Base-by-base conservation (phyloP, 1,140 invertebrate genomes). In the Cydia amplana region DNA sequence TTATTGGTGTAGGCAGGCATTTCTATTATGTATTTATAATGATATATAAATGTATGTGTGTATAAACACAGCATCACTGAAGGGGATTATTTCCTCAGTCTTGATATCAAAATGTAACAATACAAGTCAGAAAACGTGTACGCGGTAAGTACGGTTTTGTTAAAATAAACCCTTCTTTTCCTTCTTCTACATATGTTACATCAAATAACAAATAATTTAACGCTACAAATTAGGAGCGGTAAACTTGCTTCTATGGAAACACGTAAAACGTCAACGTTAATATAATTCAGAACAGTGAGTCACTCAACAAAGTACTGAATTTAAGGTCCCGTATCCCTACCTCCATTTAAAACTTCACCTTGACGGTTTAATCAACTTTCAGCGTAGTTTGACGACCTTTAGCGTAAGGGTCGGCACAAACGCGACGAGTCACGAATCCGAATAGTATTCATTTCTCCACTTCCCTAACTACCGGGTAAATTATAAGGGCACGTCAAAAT, bases 381-480 rank as follows among this genome's bases (percentile, higher is more conserved):
- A 28, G 64, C 65, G 28, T 70, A 70, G 65, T 70, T 70, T 70
- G 65, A 70, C 65, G 65, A 70, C 65, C 65, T 70, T 70, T 43
- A 43, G 32, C 32, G 65, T 32, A 67, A 70, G 65, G 65, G 65
- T 70, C 65, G 65, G n/a, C 32, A 70, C n/a, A 40, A 70, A 70
- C 65, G 43, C 65, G 65, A 70, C 65, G 16, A 70, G 65, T 70
- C 65, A 70, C 65, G 65, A 70, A 70, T 70, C 65, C 32, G 65
- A 32, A 70, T 70, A 70, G 65, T 70, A 74, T 74, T 74, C 73
- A 63, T 74, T 65, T 74, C 60, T 65, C 55, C 60, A 80, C 79
- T 85, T 82, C 80, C 83, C 80, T 79, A 83, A 80, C 80, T 77
- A 76, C 67, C 75, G 82, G 80, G 83, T 82, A 82, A 86, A 86